Base-by-base conservation (phyloP, 2,113 vertebrate species). In the Barbus barbus region DNA sequence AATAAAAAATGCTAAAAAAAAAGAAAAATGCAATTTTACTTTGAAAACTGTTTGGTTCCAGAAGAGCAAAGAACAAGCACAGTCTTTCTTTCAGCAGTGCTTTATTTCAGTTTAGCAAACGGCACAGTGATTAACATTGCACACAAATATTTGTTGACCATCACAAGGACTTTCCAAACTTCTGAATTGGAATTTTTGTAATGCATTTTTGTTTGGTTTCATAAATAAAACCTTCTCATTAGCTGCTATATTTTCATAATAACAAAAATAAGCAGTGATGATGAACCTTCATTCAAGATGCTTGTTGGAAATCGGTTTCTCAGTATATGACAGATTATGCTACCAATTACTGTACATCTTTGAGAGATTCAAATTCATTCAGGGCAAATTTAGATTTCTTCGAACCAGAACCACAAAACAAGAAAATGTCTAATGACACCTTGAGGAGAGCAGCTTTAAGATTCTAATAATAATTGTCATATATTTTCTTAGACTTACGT, bases 381-480 rank as follows among this genome's bases (percentile, higher is more conserved):
- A 22, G 13, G 44, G 28, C 5, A 24, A 60, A 41, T 77, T 33
- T 5, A 22, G 16, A 24, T 44, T 65, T 26, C 60, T 53, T 9
- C 3, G 0, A 51, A 20, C 13, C 13, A 16, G 12, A 67, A 33
- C 46, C 76, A 84, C 44, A 46, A 58, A 76, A 48, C 16, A 8
- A 31, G 5, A 22, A 3, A 7, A 38, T 9, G 5, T 83, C 81
- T 33, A 31, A 63, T 38, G 58, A 72, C 28, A 63, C 69, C n/a
- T 73, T 44, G 28, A 56, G 2, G 18, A 61, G 78, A 60, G 44
- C n/a, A 65, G 56, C 26, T 48, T 46, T 28, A 9, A 20, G 26
- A 78, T 78, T 16, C 58, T 78, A 82, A 78, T 78, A 58, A 58
- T 36, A 75, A 69, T 38, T 26, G 22, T 74, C n/a, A 76, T 76